Base-by-base conservation (phyloP, 2,888 invertebrate species). In the Oligia fasciuncula region DNA sequence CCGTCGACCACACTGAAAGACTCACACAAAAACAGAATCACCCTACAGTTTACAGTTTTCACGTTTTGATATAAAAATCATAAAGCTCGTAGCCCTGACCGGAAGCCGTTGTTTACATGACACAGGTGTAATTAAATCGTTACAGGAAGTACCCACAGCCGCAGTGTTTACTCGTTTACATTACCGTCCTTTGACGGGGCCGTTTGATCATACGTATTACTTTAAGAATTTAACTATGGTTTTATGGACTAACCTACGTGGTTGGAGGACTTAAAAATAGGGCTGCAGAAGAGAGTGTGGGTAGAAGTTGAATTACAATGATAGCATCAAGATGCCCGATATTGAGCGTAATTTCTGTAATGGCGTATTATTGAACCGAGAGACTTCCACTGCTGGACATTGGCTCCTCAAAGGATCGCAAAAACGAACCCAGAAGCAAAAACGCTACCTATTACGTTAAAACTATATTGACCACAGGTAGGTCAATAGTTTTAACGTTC, bases 91-190 rank as follows among this genome's bases (percentile, higher is more conserved):
- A 35, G 68, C 54, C 67, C 35, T 43, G 29, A 75, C 87, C 93
- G 93, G 94, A 93, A 92, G 89, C 88, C 35, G 81, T 88, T 91
- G 92, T 92, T 93, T 93, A 91, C 87, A 75, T 74, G 83, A 75
- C 79, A 84, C 93, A 93, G 93, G 93, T 93, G 94, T 92, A 93
- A 93, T 93, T 88, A 92, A 91, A 92, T 91, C 89, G 88, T 92
- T 91, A 90, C 92, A 92, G 94, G 94, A 93, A 93, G 93, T 91
- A 90, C 76, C 72, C 73, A 69, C 71, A 17, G 54, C 74, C 62
- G 11, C 68, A 40, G 9, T 87, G 88, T 87, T 87, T 88, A 87
- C 80, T 54, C 8, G 93, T 92, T 92, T 93, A 79, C 79, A 57
- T 77, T 73, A 72, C 89, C 89, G 68, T 77, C 87, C 91, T 93